phyloP scores from a whole-genome alignment of 1,140 invertebrate genomes.

The Scaptomyza graminum region DNA sequence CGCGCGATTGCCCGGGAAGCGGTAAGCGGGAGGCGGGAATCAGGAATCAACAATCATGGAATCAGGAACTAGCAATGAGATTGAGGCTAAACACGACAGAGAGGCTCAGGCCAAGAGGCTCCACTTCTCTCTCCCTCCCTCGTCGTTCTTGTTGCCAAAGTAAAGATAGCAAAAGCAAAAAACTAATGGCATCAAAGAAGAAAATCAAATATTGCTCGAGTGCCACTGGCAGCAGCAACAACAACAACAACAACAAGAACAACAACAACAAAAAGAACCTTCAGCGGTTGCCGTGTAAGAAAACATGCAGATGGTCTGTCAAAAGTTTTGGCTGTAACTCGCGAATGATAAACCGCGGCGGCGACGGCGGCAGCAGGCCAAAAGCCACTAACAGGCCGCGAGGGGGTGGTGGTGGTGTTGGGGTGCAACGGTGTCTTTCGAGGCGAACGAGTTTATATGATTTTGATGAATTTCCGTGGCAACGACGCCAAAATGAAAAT shows the following conservation, averaged over 20 bases:
- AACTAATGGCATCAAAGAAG: conserved; percentile 80
- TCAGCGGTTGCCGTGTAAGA: conserved; percentile 67
- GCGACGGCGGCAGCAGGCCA: conserved; percentile 43
- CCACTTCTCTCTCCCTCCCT: too few relatives aligned
- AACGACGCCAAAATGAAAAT: conserved; percentile 80
- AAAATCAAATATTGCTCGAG: conserved; percentile 81
- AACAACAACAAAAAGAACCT: conserved; percentile 31
- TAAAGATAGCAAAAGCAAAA: conserved; percentile 38
- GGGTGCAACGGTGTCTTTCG: conserved; percentile 21
- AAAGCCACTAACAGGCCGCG: conserved; percentile 12
- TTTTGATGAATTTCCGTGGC: conserved; percentile 82
- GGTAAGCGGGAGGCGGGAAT: conserved; percentile 24
- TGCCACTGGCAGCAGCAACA: conserved; percentile 65
- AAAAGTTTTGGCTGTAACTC: conserved; percentile 65
- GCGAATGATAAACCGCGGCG: conserved; percentile 74
- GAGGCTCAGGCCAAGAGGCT: conserved; percentile 9
- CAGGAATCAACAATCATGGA: conserved; percentile 9
- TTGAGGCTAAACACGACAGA: neutral
- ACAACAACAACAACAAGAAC: conserved; percentile 41
- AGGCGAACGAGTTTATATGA: conserved; percentile 76
- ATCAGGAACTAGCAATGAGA: conserved; percentile 1
- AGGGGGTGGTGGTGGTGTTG: neutral
- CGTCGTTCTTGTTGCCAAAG: neutral
- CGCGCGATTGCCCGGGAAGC: conserved; percentile 58
- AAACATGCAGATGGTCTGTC: conserved; percentile 76